A percentile compares a stretch with the other conserved stretches of the same genome.
phyloP scores from a whole-genome alignment of 2,888 invertebrate species.

The Sinotaia quadrata region DNA sequence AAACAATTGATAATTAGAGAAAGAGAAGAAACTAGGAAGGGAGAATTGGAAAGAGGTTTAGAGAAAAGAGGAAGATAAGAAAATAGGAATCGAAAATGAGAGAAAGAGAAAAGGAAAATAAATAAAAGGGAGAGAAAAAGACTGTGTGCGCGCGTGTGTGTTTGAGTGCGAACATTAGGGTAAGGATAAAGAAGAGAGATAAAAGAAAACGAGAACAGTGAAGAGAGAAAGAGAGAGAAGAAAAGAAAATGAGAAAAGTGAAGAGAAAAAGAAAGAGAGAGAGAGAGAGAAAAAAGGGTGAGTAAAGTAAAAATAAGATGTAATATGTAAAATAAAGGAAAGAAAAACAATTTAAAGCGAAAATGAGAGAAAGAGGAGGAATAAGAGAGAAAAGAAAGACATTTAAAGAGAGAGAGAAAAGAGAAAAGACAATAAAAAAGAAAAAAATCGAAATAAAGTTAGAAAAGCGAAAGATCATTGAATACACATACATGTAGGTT shows the following conservation, averaged over 20 bases:
- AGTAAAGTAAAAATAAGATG: neutral
- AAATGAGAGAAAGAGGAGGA: neutral
- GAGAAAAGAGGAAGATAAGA: neutral
- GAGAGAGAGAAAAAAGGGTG: neutral
- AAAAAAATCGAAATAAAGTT: neutral
- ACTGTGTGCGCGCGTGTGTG: neutral
- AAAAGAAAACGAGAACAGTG: neutral
- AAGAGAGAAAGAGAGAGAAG: neutral
- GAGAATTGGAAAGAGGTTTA: neutral
- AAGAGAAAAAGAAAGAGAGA: neutral
- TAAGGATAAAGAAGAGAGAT: neutral
- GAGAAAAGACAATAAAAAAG: neutral
- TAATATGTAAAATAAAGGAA: neutral
- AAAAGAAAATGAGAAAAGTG: neutral
- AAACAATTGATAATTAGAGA: neutral
- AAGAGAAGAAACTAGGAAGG: neutral
- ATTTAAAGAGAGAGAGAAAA: neutral
- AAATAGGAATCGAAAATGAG: neutral
- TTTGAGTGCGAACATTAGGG: neutral
- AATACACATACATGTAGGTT: too few species aligned
- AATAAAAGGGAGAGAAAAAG: constrained; percentile 2
- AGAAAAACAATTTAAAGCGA: neutral
- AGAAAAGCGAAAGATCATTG: too few species aligned
- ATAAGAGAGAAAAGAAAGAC: neutral
- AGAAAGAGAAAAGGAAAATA: constrained; percentile 1